These are phyloP conservation scores for Meda fulgida DNA, from an alignment of 2,797 vertebrate species.

Conservation along the genomic window DNA sequence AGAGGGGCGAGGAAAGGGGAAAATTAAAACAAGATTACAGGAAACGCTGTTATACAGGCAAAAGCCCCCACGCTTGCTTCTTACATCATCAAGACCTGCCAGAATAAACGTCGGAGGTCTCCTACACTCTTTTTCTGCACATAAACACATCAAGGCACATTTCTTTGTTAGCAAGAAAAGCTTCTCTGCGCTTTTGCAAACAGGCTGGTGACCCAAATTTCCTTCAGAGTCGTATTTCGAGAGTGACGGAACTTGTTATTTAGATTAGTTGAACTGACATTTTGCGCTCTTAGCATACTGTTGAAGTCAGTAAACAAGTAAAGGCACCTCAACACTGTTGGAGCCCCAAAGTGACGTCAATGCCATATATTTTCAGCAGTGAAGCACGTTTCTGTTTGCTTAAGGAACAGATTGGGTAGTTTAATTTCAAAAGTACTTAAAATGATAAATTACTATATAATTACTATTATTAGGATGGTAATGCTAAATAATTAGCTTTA, in stretches of 20 bases:
- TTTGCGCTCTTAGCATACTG: conserved; percentile 30
- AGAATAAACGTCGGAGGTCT: conserved; percentile 42
- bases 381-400: not conserved
- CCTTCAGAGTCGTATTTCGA: conserved; percentile 31
- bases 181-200: not conserved
- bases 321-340: conserved; percentile 1
- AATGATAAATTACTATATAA: not conserved
- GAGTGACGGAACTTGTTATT: conserved; percentile 25
- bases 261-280: conserved; percentile 24
- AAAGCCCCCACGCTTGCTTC: conserved; percentile 14
- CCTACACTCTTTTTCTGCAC: conserved; percentile 19
- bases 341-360: not conserved
- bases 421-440: not conserved
- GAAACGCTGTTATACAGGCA: conserved; percentile 35
- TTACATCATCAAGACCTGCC: conserved; percentile 47
- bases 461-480: not conserved
- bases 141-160: conserved; percentile 21
- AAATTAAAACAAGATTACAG: conserved; percentile 14
- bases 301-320: conserved; percentile 25
- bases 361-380: conserved; percentile 24
- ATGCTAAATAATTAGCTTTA: not conserved
- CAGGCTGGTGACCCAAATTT: conserved; percentile 52
- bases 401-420: not conserved
- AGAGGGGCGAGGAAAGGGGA: conserved; percentile 3
- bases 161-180: conserved; percentile 15